Conservation (phyloP, 2,113 vertebrate species). For the Todiramphus saurophagus region DNA sequence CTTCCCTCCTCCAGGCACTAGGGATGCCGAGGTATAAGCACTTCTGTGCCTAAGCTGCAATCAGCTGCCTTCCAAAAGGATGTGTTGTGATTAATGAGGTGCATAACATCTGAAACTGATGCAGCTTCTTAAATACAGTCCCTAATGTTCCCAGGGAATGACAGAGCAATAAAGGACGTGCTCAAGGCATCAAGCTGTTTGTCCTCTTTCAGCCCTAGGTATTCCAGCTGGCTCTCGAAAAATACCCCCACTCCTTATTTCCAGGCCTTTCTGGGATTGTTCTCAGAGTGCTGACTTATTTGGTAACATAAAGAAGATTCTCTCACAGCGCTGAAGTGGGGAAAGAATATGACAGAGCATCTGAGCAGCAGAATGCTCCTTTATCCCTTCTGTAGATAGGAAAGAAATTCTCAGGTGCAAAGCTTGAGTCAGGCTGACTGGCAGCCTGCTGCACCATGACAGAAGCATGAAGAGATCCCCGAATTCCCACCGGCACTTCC, state of each 20-base stretch:
- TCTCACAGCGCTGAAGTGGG: not conserved
- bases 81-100: conserved; percentile 55
- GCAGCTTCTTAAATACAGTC: conserved; percentile 19
- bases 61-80: conserved; percentile 52
- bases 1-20: not conserved
- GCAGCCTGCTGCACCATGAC: not conserved
- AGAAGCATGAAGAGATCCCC: not conserved
- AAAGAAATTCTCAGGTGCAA: not conserved
- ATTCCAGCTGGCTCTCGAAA: accelerated
- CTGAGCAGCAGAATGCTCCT: not conserved
- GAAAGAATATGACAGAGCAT: not conserved
- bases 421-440: not conserved
- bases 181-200: not conserved
- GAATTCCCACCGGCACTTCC: not conserved
- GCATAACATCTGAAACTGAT: conserved; percentile 37
- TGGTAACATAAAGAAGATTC: not conserved
- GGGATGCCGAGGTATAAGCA: conserved; percentile 34
- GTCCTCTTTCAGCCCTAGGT: not conserved
- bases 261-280: not conserved
- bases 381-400: not conserved
- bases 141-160: conserved; percentile 18
- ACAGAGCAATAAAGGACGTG: conserved; percentile 28
- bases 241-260: not conserved
- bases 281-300: not conserved
- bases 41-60: conserved; percentile 45